These are phyloP conservation scores for Copidosoma aretas DNA, from an alignment of 2,888 invertebrate genomes.

Conservation along the genomic window DNA sequence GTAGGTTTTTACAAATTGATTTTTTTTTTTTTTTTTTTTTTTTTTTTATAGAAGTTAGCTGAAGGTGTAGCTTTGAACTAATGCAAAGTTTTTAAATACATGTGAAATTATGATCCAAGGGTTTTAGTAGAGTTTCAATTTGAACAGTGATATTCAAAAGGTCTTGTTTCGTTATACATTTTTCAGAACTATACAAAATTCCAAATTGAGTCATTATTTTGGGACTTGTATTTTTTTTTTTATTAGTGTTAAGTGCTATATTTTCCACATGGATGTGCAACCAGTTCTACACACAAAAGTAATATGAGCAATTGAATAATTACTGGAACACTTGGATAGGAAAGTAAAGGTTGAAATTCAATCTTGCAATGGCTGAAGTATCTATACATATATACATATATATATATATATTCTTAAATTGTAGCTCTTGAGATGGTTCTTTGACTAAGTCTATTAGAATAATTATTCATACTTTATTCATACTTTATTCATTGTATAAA, in stretches of 20 bases:
- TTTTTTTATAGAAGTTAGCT: not conserved
- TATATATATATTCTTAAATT: slow-evolving; percentile 3
- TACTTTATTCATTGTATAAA: slow-evolving; percentile 15
- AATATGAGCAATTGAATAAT: not conserved
- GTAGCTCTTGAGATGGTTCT: slow-evolving; percentile 4
- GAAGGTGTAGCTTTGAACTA: not conserved
- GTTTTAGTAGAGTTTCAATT: slow-evolving; percentile 11
- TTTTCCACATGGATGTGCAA: too few species aligned
- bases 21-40: not conserved
- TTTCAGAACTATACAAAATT: too few species aligned
- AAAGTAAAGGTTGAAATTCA: slow-evolving; percentile 20
- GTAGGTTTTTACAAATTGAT: not conserved
- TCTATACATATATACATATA: too few species aligned
- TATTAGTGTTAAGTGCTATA: too few species aligned
- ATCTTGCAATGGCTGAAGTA: slow-evolving; percentile 3
- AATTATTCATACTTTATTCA: slow-evolving; percentile 2
- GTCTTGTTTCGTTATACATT: too few species aligned
- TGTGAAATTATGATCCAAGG: slow-evolving; percentile 16
- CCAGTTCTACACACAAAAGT: too few species aligned
- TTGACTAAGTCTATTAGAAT: slow-evolving; percentile 6
- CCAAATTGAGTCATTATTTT: too few species aligned
- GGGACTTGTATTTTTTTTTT: too few species aligned
- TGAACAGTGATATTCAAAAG: too few species aligned
- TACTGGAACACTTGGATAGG: slow-evolving; percentile 27
- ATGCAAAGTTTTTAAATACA: slow-evolving; percentile 1